Base-by-base conservation (phyloP, 2,113 vertebrate species). In the Prolemur simus region DNA sequence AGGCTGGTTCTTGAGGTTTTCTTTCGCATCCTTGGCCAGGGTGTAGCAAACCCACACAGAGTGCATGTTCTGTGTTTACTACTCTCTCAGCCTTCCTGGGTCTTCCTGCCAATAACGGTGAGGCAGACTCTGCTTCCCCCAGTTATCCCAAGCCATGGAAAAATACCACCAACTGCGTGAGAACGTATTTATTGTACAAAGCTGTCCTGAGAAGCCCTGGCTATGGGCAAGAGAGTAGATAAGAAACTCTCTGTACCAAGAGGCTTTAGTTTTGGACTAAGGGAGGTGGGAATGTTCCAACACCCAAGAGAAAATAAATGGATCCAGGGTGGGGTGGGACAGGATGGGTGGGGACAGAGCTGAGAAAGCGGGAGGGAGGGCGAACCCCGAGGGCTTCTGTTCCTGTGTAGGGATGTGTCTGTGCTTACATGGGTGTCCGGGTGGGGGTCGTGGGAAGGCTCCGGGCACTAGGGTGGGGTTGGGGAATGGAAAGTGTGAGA, bases 151-250 rank as follows among this genome's bases (percentile, higher is more conserved):
- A 37, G 47, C 37, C 23, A 2, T 49, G 39, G 45, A 8, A 34
- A 66, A 77, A 37, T 4, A 45, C 25, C 5, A 0, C 0, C 2
- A 17, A 56, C 32, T 27, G 1, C 6, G 1, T 37, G 39, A 73
- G 71, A 15, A 68, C 23, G 20, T 0, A 11, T 21, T 64, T 58
- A 25, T 20, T 88, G 54, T 89, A 6, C 60, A 68, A 32, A 88
- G n/a, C n/a, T 73, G 7, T 73, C 71, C 52, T 32, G 45, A 34
- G 49, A 74, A 89, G 6, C 29, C 21, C 32, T 84, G n/a, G 12
- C 27, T 60, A 2, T 3, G 23, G 71, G 56, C 13, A 68, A 68
- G 56, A 18, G 74, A 82, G 12, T 14, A 76, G 77, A 60, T 12
- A 80, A 81, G 71, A 87, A 54, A 27, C 8, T 2, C 0, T 21